These are phyloP conservation scores for Mohoua ochrocephala DNA, from an alignment of 2,113 vertebrate genomes.

Conservation along the genomic window DNA sequence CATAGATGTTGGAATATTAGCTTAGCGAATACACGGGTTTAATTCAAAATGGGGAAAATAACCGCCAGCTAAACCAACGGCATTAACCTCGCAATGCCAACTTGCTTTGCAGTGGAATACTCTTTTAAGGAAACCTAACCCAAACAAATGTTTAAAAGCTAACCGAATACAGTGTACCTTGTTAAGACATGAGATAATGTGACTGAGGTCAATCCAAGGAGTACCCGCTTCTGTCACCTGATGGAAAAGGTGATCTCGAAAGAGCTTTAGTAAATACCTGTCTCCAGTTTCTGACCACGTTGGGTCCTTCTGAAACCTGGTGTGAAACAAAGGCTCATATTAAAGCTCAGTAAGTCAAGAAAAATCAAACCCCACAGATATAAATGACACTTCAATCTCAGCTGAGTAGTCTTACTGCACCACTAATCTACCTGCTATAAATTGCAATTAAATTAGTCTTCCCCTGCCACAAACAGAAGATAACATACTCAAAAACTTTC, in stretches of 20 bases:
- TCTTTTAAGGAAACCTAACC: neutral
- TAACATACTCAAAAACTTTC: neutral
- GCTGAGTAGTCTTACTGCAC: neutral
- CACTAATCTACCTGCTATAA: neutral
- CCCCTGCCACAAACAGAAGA: neutral
- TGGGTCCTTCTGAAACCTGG: conserved; percentile 97
- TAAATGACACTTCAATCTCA: neutral
- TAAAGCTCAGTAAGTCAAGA: neutral
- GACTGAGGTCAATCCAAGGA: conserved; percentile 98
- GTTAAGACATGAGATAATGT: conserved; percentile 99
- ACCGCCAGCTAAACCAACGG: neutral
- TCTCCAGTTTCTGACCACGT: conserved; percentile 98
- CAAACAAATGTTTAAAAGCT: neutral
- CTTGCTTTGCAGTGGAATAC: neutral
- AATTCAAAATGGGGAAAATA: neutral
- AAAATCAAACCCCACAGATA: neutral
- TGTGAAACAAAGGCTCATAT: conserved; percentile 42
- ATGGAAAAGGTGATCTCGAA: conserved; percentile 98
- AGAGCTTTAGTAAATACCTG: conserved; percentile 96
- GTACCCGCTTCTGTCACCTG: conserved; percentile 97
- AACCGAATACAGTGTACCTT: conserved; percentile 80
- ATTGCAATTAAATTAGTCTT: neutral
- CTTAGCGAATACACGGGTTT: neutral
- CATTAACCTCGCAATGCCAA: neutral
- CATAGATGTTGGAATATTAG: neutral